phyloP scores from a whole-genome alignment of 2,888 invertebrate species.

The Dastarcus helophoroides region DNA sequence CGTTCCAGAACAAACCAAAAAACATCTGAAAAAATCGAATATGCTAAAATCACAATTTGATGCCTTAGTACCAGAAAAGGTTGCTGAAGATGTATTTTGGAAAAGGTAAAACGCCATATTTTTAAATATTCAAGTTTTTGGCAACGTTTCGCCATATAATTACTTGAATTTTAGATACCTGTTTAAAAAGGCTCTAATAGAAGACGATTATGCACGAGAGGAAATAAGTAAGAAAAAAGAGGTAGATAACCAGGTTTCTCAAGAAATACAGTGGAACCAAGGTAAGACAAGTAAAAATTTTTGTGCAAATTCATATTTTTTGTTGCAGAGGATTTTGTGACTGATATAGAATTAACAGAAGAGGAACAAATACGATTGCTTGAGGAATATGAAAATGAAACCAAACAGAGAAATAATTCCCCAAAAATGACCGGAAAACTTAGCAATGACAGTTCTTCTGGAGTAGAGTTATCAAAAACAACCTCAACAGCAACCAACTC shows the following conservation, averaged over 20 bases:
- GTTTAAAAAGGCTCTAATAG: constrained; percentile 67
- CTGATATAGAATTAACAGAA: constrained; percentile 55
- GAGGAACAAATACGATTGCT: constrained; percentile 57
- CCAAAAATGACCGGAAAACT: constrained; percentile 9
- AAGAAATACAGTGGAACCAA: constrained; percentile 40
- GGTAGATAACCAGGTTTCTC: constrained; percentile 37
- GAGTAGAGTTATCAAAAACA: too few relatives aligned
- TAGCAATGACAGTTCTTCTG: constrained; percentile 11
- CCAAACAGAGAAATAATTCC: constrained; percentile 19
- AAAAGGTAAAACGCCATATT: constrained; percentile 42
- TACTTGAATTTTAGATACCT: constrained; percentile 52
- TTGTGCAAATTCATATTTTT: constrained; percentile 12
- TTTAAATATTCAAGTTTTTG: constrained; percentile 2
- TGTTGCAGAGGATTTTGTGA: constrained; percentile 50
- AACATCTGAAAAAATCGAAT: constrained; percentile 46
- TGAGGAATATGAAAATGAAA: constrained; percentile 58
- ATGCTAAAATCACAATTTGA: constrained; percentile 36
- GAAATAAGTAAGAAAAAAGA: constrained; percentile 44
- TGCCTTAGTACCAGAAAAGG: constrained; percentile 58
- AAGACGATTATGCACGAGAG: constrained; percentile 60
- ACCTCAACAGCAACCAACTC: constrained; percentile 9
- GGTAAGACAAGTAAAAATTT: constrained; percentile 24
- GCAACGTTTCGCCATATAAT: too few relatives aligned
- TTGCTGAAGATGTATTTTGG: constrained; percentile 69
- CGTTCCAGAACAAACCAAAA: constrained; percentile 47